phyloP scores from a whole-genome alignment of 2,888 invertebrate species.

The Yponomeuta plumbellus region DNA sequence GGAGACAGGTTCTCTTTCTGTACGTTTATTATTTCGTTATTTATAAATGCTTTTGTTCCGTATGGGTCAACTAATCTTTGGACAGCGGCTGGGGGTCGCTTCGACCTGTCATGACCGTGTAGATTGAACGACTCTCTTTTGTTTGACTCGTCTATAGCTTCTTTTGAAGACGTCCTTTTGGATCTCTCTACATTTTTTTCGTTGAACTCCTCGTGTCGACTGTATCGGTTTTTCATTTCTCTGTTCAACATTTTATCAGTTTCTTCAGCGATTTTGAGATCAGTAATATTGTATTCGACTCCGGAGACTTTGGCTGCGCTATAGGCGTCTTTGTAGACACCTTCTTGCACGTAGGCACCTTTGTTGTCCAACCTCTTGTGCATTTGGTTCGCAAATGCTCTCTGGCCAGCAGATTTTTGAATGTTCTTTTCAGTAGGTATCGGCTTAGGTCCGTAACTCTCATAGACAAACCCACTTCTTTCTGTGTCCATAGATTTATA shows the following conservation, averaged over 20 bases:
- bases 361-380: conserved; percentile 71
- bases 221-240: conserved; percentile 60
- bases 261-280: conserved; percentile 72
- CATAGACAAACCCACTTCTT: conserved; percentile 37
- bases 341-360: conserved; percentile 69
- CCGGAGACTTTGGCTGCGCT: conserved; percentile 65
- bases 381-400: conserved; percentile 68
- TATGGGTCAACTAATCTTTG: conserved; percentile 59
- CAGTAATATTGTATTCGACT: conserved; percentile 66
- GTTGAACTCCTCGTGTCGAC: conserved; percentile 57
- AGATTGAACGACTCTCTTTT: conserved; percentile 55
- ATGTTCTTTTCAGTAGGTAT: conserved; percentile 56
- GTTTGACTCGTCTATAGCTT: conserved; percentile 42
- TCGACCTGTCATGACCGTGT: conserved; percentile 49
- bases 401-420: conserved; percentile 67
- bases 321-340: conserved; percentile 66
- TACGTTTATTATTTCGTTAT: conserved; percentile 48
- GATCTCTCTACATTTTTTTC: conserved; percentile 47
- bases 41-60: conserved; percentile 62
- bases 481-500: conserved; percentile 58
- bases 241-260: conserved; percentile 64
- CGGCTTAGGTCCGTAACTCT: conserved; percentile 51
- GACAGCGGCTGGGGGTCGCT: conserved; percentile 50
- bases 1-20: conserved; percentile 48
- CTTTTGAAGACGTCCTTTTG: conserved; percentile 57